Evolutionary conservation across 2,888 invertebrate species (phyloP), one percentile per base, ranked within the genome.

Genomic region (Stenolophus ochropezus): DNA sequence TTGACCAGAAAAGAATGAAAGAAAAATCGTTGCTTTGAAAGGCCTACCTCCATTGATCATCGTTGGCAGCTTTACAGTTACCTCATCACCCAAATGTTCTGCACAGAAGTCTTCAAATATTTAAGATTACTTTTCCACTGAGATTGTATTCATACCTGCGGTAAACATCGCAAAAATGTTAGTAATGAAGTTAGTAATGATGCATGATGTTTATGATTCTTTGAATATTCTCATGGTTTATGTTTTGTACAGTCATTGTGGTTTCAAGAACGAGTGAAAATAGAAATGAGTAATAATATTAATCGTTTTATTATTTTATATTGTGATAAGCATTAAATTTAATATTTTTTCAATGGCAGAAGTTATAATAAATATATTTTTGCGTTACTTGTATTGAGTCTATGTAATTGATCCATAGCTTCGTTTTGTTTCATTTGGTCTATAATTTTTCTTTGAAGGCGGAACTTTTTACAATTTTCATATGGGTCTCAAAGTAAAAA

Each of bases 271-370:
- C 65, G 27, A 27, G 27, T 69, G 33, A 33, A 69, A 69, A 69
- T 69, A 69, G 65, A 27, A 69, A 69, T 69, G 27, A 69, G 65
- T 69, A 69, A 69, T 69, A 23, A n/a, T n/a, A n/a, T n/a, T n/a
- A n/a, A 42, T 42, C 33, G 11, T 42, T 42, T 42, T 42, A 42
- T 42, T 42, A 42, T 42, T 42, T 1, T 42, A 8, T 11, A 42
- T 11, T 42, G 33, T 42, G 6, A 42, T 42, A 42, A 42, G 11
- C 33, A 42, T 42, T n/a, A n/a, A n/a, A n/a, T n/a, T n/a, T n/a
- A n/a, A n/a, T n/a, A n/a, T n/a, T n/a, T n/a, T n/a, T n/a, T n/a
- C n/a, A n/a, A n/a, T n/a, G n/a, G n/a, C n/a, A n/a, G n/a, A n/a
- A n/a, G n/a, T n/a, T n/a, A n/a, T n/a, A n/a, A n/a, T n/a, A n/a